Evolutionary conservation across 2,888 invertebrate genomes (phyloP), one percentile per base, ranked within the genome.

Genomic region (Scaptomyza reducta): DNA sequence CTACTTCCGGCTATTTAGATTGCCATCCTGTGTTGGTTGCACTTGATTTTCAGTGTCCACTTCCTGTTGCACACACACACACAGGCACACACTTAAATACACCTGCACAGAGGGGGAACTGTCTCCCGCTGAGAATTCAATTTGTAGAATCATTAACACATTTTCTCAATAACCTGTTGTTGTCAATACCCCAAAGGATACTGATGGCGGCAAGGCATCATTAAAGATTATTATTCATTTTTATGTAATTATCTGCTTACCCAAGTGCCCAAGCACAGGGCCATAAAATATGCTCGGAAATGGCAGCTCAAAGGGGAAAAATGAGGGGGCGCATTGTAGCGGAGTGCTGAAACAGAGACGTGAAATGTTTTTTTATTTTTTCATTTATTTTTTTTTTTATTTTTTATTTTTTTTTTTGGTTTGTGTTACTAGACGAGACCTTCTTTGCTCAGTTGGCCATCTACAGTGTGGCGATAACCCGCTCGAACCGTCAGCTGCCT

Each of bases 131-230:
- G 56, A 31, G 68, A 77, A 84, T 84, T 82, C 82, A 82, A 82
- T 82, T 82, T 81, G 74, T 68, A 62, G 70, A 75, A 81, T 82
- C 81, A 79, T 82, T 82, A 82, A 84, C 84, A 84, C 82, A 84
- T 81, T 82, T 79, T 81, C 67, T 63, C 81, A 81, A 81, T 82
- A 82, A 84, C 77, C 82, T 78, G 59, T 79, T 78, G 61, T 79
- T 82, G 69, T 63, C 81, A 71, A 76, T 73, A 65, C 81, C 70
- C 79, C 54, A 57, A 59, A 73, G 62, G 40, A 40, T 16, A 16
- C 63, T 35, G 35, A 10, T 38, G 61, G 49, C 45, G 10, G 40
- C 40, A 16, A 16, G 40, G 49, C 57, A 60, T 71, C 83, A 70
- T 79, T 67, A 66, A 63, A 76, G 81, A 81, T 77, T 82, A 84